phyloP scores from a whole-genome alignment of 2,797 vertebrate genomes.

The Hapalemur alaotrensis region DNA sequence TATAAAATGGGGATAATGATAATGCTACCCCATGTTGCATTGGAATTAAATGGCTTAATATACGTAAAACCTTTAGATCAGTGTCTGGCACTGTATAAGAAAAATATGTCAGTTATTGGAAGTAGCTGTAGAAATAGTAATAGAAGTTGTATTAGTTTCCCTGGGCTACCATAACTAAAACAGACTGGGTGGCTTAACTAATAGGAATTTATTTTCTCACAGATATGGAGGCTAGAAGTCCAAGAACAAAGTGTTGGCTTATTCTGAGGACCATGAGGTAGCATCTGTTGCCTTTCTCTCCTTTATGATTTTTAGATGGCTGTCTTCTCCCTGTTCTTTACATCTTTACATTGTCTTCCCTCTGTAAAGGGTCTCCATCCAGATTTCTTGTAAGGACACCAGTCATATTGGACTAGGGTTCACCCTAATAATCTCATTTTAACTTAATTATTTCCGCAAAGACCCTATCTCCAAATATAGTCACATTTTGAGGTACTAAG shows the following conservation, averaged over 20 bases:
- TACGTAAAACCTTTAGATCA: background rate
- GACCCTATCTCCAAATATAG: background rate
- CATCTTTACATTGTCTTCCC: background rate
- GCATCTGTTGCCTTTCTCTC: background rate
- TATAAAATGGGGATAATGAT: background rate
- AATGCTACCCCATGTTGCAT: background rate
- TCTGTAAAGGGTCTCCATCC: background rate
- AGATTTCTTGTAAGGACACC: background rate
- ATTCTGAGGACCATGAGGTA: background rate
- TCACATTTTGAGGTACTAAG: background rate
- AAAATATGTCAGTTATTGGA: background rate
- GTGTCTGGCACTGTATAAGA: background rate
- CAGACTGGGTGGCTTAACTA: background rate
- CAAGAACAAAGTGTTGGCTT: background rate
- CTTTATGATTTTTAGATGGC: background rate
- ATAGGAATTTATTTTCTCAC: background rate
- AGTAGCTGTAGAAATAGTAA: background rate
- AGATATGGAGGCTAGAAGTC: background rate
- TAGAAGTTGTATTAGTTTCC: accelerated
- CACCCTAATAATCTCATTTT: background rate
- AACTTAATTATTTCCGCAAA: background rate
- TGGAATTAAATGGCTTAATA: background rate
- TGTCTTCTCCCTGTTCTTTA: background rate
- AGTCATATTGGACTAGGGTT: background rate
- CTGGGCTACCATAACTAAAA: background rate